A percentile compares a stretch with the other conserved stretches of the same genome.
phyloP scores from a whole-genome alignment of 2,113 vertebrate species.

The Scomber scombrus region DNA sequence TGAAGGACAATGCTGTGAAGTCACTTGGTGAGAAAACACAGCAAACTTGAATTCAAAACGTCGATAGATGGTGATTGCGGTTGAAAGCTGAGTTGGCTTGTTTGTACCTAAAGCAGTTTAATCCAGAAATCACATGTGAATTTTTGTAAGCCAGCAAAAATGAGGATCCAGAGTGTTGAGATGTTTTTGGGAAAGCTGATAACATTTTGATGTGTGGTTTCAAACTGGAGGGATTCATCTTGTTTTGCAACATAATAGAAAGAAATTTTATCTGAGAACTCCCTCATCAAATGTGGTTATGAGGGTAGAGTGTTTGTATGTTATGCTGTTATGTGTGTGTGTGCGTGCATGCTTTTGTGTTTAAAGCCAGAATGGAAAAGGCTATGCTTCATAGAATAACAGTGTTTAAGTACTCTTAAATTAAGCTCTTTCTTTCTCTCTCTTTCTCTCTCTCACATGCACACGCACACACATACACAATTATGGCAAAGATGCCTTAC shows the following conservation, averaged over 20 bases:
- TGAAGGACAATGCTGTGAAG: constrained; percentile 9
- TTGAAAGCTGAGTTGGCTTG: constrained; percentile 44
- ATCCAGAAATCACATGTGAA: constrained; percentile 46
- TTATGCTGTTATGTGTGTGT: constrained; percentile 21
- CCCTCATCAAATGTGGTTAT: constrained; percentile 42
- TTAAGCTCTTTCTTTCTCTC: constrained; percentile 22
- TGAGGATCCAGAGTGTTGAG: constrained; percentile 45
- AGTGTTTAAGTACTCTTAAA: constrained; percentile 41
- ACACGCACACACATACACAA: constrained; percentile 33
- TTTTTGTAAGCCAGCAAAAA: constrained; percentile 20
- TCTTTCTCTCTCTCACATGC: background rate
- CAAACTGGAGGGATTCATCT: constrained; percentile 34
- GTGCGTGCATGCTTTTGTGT: constrained; percentile 23
- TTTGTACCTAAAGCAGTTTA: constrained; percentile 41
- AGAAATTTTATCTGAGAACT: constrained; percentile 32
- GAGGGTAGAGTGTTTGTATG: constrained; percentile 43
- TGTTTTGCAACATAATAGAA: constrained; percentile 52
- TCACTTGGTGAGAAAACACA: constrained; percentile 11
- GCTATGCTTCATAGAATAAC: constrained; percentile 48
- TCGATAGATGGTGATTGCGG: background rate
- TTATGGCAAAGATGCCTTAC: constrained; percentile 61
- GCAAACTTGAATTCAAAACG: background rate
- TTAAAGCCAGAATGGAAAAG: constrained; percentile 63
- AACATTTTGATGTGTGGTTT: constrained; percentile 57
- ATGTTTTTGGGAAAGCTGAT: constrained; percentile 59